Conservation (phyloP, 2,113 vertebrate genomes). For the Semnopithecus entellus region DNA sequence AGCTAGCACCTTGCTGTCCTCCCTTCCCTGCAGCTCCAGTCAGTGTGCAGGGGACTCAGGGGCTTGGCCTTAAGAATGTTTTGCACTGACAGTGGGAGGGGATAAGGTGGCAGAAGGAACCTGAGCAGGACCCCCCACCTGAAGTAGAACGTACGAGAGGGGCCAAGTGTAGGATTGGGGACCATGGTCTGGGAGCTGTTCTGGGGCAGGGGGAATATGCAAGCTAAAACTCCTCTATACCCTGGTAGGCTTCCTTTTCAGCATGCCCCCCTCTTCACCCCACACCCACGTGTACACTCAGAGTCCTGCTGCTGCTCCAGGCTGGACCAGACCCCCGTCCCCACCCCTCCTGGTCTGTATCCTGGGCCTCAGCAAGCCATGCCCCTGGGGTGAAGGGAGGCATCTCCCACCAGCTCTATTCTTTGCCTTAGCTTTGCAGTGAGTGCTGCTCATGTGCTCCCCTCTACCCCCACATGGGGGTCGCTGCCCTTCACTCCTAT, state of each 20-base stretch:
- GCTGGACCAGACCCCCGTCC: conserved; percentile 25
- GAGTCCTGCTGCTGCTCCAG: conserved; percentile 50
- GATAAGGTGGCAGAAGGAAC: background rate
- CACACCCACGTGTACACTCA: background rate
- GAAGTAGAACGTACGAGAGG: background rate
- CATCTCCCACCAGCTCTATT: conserved; percentile 35
- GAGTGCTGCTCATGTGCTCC: conserved; percentile 76
- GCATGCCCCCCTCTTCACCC: conserved; percentile 26
- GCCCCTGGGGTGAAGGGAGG: conserved; percentile 3
- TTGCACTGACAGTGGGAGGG: conserved; percentile 36
- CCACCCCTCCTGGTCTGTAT: background rate
- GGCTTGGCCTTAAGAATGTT: conserved; percentile 51
- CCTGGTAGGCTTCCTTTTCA: conserved; percentile 61
- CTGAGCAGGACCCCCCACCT: conserved; percentile 16
- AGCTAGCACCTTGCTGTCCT: conserved; percentile 76
- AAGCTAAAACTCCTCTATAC: conserved; percentile 17
- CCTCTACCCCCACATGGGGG: background rate
- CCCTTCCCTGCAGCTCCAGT: conserved; percentile 54
- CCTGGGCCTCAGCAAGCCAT: conserved; percentile 39
- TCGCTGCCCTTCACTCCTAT: background rate
- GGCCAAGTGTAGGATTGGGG: conserved; percentile 60
- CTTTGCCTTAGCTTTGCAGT: conserved; percentile 83
- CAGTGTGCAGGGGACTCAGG: conserved; percentile 16
- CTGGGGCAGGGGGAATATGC: background rate
- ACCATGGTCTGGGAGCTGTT: conserved; percentile 47